phyloP scores from a whole-genome alignment of 1,140 invertebrate species.

The Gonatopus flavifemur region DNA sequence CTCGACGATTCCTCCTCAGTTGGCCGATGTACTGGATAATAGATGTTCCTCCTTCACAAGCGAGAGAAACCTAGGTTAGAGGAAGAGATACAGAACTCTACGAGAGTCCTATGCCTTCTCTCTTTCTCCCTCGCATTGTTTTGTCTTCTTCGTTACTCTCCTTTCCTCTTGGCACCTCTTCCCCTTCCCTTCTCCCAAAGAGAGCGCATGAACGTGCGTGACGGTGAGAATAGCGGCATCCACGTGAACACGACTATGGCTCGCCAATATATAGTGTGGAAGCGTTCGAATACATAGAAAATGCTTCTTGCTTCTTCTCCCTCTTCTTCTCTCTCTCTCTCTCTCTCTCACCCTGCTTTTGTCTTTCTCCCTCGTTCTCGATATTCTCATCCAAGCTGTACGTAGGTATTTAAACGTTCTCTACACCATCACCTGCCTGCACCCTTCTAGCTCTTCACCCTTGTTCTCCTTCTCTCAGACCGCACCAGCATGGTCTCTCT shows the following conservation, averaged over 20 bases:
- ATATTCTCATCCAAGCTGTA: constrained; percentile 14
- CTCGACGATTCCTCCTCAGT: constrained; percentile 43
- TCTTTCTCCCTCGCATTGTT: not conserved
- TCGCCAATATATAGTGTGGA: constrained; percentile 20
- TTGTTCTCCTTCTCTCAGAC: constrained; percentile 32
- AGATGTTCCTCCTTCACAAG: constrained; percentile 54
- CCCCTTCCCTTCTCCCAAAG: not conserved
- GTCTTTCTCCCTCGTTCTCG: not conserved
- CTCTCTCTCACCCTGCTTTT: not conserved
- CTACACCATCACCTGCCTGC: constrained; percentile 28
- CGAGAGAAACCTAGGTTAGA: constrained; percentile 33
- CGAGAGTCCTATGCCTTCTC: not conserved
- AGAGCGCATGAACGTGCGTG: constrained; percentile 10
- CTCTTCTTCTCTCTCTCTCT: not conserved
- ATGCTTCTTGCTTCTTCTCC: constrained; percentile 9
- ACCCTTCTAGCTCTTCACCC: constrained; percentile 26
- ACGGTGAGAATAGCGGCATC: constrained; percentile 28
- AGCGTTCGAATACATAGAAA: constrained; percentile 20
- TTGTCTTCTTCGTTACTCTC: not conserved
- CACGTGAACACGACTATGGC: constrained; percentile 6
- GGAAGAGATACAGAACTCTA: too few relatives aligned
- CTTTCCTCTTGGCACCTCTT: not conserved
- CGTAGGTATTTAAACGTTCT: constrained; percentile 38
- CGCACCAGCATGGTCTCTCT: constrained; percentile 39
- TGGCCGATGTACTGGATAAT: constrained; percentile 52